Evolutionary conservation across 2,797 vertebrate genomes (phyloP).

Genomic region (Limosa lapponica): DNA sequence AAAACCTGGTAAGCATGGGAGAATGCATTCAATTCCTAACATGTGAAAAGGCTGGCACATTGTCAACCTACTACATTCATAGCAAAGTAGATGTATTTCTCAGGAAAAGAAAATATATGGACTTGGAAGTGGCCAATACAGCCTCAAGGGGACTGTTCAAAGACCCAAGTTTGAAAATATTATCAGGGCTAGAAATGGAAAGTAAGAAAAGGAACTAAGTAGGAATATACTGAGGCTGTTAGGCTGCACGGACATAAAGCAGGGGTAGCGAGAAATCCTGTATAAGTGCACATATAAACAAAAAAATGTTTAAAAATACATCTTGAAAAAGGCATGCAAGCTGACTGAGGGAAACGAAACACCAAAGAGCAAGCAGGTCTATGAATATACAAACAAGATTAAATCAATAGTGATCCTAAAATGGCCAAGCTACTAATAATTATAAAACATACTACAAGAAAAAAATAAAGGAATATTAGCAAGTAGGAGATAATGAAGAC

Average conservation of each 20-base stretch:
- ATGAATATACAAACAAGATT: not conserved
- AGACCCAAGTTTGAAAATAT: slow-evolving; percentile 32
- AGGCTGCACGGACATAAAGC: not conserved
- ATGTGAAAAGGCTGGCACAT: not conserved
- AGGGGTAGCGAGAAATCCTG: not conserved
- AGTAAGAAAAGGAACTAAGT: not conserved
- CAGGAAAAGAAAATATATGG: not conserved
- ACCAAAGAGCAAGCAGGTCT: not conserved
- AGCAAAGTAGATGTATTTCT: not conserved
- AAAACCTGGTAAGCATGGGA: not conserved
- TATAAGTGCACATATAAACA: not conserved
- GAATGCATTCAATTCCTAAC: slow-evolving; percentile 1
- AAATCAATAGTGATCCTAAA: slow-evolving; percentile 30
- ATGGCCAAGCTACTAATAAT: not conserved
- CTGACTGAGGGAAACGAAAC: not conserved
- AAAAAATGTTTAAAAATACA: not conserved
- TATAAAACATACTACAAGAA: not conserved
- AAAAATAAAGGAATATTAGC: slow-evolving; percentile 8
- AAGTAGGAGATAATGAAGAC: slow-evolving; percentile 23
- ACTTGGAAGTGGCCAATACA: not conserved
- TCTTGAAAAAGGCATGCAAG: not conserved
- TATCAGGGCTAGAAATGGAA: not conserved
- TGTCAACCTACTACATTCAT: not conserved
- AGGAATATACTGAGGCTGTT: not conserved
- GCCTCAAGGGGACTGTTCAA: slow-evolving; percentile 7